phyloP scores from a whole-genome alignment of 2,113 vertebrate species.

The Cheirogaleus medius region DNA sequence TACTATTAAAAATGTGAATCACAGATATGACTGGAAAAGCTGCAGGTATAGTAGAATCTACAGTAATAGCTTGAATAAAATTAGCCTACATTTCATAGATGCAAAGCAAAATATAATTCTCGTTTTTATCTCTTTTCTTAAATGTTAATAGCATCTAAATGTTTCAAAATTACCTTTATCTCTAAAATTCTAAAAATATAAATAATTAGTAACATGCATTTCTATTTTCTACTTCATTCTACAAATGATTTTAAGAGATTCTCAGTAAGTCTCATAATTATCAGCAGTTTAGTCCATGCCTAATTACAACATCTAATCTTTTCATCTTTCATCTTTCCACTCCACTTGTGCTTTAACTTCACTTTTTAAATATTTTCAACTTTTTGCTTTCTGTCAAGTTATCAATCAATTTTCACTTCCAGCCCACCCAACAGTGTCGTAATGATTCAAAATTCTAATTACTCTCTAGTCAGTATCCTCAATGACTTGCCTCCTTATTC shows the following conservation, averaged over 20 bases:
- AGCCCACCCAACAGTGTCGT: fast-evolving
- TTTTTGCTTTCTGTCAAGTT: not conserved
- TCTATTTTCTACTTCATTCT: not conserved
- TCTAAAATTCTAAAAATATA: not conserved
- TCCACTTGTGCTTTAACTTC: not conserved
- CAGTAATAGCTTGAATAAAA: not conserved
- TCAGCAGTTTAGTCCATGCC: not conserved
- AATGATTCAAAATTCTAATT: not conserved
- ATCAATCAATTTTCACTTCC: not conserved
- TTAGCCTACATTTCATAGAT: not conserved
- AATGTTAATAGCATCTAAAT: not conserved
- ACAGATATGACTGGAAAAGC: not conserved
- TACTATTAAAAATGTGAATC: slow-evolving; percentile 58
- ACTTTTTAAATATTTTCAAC: not conserved
- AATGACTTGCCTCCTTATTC: fast-evolving
- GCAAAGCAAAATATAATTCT: not conserved
- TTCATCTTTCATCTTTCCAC: not conserved
- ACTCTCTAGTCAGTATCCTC: not conserved
- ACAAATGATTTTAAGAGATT: not conserved
- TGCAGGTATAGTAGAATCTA: not conserved
- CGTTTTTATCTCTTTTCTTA: not conserved
- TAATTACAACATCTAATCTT: not conserved
- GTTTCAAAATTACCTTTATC: not conserved
- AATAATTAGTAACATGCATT: not conserved
- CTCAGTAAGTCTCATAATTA: not conserved